These are phyloP conservation scores for Dicerorhinus sumatrensis DNA, from an alignment of 2,113 vertebrate genomes.

Conservation along the genomic window DNA sequence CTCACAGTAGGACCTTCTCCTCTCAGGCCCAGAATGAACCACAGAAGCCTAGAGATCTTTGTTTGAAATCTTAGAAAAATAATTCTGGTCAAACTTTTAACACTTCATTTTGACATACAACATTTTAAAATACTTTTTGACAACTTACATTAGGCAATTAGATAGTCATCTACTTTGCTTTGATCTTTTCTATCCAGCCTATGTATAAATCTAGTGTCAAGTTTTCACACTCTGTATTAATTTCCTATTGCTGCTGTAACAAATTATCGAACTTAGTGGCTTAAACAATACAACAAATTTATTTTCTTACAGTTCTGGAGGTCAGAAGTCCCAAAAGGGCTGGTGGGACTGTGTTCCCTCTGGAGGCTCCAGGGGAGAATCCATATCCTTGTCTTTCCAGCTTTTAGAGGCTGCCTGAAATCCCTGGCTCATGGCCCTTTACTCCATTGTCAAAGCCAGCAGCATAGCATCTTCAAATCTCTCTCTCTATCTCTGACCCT, in stretches of 20 bases:
- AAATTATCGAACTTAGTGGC: not conserved
- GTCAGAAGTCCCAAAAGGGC: not conserved
- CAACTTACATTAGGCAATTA: not conserved
- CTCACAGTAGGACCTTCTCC: not conserved
- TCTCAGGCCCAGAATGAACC: not conserved
- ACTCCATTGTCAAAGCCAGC: constrained; percentile 14
- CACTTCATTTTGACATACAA: not conserved
- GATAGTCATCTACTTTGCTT: not conserved
- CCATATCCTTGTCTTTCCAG: constrained; percentile 1
- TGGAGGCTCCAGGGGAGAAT: not conserved
- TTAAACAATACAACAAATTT: constrained; percentile 11
- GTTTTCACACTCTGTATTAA: not conserved
- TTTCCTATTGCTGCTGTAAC: not conserved
- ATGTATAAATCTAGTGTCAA: not conserved
- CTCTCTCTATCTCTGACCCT: not conserved
- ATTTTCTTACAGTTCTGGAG: not conserved
- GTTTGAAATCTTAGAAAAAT: constrained; percentile 41
- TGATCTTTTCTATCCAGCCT: constrained; percentile 32
- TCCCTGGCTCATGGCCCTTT: not conserved
- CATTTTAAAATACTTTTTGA: constrained; percentile 47
- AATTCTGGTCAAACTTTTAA: constrained; percentile 22
- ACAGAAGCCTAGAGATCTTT: not conserved
- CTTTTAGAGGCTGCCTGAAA: not conserved
- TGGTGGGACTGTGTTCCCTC: not conserved
- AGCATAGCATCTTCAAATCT: not conserved